Conservation (phyloP, 2,888 invertebrate genomes). For the Aspidiotus destructor region DNA sequence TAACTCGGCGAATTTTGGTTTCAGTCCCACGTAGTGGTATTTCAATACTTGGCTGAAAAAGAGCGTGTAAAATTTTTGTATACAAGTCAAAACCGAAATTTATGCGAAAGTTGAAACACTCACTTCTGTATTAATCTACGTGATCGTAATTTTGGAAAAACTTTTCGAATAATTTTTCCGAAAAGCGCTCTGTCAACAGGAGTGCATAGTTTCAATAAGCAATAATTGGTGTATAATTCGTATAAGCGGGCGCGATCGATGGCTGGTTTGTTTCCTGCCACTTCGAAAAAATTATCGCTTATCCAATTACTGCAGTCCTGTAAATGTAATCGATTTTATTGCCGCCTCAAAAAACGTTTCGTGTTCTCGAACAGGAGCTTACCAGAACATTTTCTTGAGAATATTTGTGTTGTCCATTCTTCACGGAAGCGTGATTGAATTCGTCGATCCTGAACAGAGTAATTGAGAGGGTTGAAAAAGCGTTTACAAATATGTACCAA, state of each 20-base stretch:
- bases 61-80: not conserved
- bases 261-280: constrained; percentile 26
- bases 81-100: not conserved
- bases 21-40: constrained; percentile 27
- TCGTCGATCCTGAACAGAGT: constrained; percentile 17
- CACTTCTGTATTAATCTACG: constrained; percentile 29
- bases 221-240: constrained; percentile 27
- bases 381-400: constrained; percentile 23
- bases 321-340: not conserved
- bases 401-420: constrained; percentile 26
- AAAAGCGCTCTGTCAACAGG: constrained; percentile 25
- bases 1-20: constrained; percentile 23
- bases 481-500: not conserved
- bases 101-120: not conserved
- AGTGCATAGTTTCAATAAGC: constrained; percentile 24
- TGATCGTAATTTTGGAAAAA: constrained; percentile 26
- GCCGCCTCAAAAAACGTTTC: no score
- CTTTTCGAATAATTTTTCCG: constrained; percentile 27
- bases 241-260: constrained; percentile 25
- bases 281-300: constrained; percentile 25
- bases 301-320: constrained; percentile 29
- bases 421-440: constrained; percentile 7
- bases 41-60: constrained; percentile 27
- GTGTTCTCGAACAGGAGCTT: not conserved
- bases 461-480: not conserved